phyloP scores from a whole-genome alignment of 2,797 vertebrate genomes.

The Chrosomus eos region DNA sequence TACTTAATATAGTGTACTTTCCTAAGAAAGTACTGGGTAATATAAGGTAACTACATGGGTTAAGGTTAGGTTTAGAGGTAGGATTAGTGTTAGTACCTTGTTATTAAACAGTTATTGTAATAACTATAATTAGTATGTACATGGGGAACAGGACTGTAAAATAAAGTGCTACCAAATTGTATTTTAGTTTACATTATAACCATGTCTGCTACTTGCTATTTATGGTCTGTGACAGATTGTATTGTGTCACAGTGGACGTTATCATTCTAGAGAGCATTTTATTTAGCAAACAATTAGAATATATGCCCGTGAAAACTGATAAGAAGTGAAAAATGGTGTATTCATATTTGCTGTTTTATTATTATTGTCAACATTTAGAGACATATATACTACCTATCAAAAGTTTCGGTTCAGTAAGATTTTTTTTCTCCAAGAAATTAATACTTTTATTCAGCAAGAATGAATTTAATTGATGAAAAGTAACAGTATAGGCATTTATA shows the following conservation, averaged over 20 bases:
- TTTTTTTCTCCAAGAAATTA: background rate
- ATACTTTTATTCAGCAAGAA: background rate
- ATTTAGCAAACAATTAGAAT: background rate
- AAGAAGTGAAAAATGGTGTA: background rate
- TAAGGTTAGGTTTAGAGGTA: too few relatives aligned
- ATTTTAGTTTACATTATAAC: background rate
- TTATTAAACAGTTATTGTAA: too few relatives aligned
- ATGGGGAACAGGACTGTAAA: too few relatives aligned
- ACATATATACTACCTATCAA: background rate
- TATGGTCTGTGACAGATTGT: background rate
- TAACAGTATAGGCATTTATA: background rate
- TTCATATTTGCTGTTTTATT: background rate
- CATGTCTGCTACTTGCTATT: too few relatives aligned
- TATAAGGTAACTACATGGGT: too few relatives aligned
- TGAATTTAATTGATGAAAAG: background rate
- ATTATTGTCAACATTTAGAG: background rate
- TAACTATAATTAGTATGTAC: too few relatives aligned
- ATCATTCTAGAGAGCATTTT: background rate
- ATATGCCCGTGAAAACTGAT: background rate
- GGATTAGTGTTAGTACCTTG: too few relatives aligned
- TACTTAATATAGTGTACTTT: too few relatives aligned
- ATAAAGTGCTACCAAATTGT: too few relatives aligned
- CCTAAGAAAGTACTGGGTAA: too few relatives aligned
- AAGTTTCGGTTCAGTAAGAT: background rate
- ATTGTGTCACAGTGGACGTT: background rate